These are phyloP conservation scores for Lutra lutra DNA, from an alignment of 2,797 vertebrate species.

Conservation along the genomic window DNA sequence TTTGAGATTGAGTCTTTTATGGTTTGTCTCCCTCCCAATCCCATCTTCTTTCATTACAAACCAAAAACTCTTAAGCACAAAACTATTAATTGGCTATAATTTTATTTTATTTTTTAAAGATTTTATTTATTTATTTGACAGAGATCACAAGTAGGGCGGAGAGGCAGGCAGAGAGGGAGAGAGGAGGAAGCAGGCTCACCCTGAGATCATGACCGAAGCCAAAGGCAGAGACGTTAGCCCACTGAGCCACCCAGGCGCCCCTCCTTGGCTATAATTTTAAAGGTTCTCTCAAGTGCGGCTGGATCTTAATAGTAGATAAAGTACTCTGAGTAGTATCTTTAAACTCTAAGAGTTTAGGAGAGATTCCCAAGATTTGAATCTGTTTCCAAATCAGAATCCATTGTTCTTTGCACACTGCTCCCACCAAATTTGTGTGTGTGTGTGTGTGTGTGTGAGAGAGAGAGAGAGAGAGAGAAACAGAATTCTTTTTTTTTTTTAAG, in stretches of 20 bases:
- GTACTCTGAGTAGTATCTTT: background rate
- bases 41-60: background rate
- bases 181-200: too few species aligned
- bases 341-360: background rate
- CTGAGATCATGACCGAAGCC: too few species aligned
- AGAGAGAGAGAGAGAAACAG: background rate
- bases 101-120: background rate
- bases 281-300: background rate
- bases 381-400: background rate
- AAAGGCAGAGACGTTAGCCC: too few species aligned
- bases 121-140: too few species aligned
- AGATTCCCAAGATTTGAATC: background rate
- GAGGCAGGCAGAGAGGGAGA: too few species aligned
- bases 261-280: background rate
- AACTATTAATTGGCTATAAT: background rate
- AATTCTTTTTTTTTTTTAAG: background rate
- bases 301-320: background rate
- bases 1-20: too few species aligned
- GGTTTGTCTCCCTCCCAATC: too few species aligned
- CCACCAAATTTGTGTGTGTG: background rate
- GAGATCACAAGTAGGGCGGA: too few species aligned
- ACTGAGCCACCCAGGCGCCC: too few species aligned
- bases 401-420: background rate
- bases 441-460: too few species aligned
- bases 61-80: background rate